phyloP scores from a whole-genome alignment of 1,140 invertebrate genomes.

The Dendroctonus valens region DNA sequence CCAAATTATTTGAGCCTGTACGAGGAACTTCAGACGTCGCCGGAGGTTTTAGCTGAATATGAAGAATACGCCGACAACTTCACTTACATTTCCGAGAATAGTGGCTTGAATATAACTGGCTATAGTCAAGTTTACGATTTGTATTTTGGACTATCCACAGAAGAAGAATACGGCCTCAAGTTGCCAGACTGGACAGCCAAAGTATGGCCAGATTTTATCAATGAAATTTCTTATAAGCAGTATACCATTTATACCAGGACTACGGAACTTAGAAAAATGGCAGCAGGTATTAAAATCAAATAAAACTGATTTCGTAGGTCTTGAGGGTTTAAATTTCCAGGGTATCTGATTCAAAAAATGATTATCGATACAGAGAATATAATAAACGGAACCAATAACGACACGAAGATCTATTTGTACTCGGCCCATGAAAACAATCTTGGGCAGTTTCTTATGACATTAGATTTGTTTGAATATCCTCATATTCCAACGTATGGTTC shows the following conservation, averaged over 20 bases:
- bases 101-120: conserved; percentile 32
- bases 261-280: conserved; percentile 30
- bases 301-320: background rate
- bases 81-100: conserved; percentile 33
- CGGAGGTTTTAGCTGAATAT: conserved; percentile 23
- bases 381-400: conserved; percentile 16
- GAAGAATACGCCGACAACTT: conserved; percentile 22
- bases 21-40: conserved; percentile 12
- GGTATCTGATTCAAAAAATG: conserved; percentile 37
- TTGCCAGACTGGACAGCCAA: conserved; percentile 61
- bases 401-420: conserved; percentile 38
- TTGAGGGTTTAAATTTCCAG: no score
- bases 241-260: conserved; percentile 35
- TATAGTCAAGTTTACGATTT: conserved; percentile 30
- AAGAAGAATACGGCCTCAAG: conserved; percentile 56
- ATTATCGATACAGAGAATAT: conserved; percentile 33
- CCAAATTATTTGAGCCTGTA: conserved; percentile 25
- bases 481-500: conserved; percentile 40
- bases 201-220: conserved; percentile 57
- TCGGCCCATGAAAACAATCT: conserved; percentile 40
- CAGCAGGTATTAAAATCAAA: conserved; percentile 25
- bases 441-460: conserved; percentile 27
- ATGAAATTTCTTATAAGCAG: conserved; percentile 29
- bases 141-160: conserved; percentile 39
- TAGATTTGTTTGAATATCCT: conserved; percentile 34